Base-by-base conservation (phyloP, 2,888 invertebrate species). In the Drepanosiphum platanoidis region DNA sequence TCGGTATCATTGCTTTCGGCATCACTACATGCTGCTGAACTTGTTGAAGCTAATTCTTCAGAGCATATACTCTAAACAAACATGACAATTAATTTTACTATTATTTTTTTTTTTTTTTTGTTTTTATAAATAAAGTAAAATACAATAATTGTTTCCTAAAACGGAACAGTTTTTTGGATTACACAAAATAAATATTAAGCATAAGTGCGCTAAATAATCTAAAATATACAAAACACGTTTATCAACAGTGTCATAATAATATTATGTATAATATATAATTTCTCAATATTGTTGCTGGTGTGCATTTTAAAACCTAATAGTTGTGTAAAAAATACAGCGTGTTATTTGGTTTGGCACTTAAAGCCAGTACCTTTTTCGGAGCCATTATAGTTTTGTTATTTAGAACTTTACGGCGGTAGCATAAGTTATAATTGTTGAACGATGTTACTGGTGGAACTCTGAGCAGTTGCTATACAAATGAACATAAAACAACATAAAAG, bases 1-100 rank as follows among this genome's bases (percentile, higher is more conserved):
- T 88, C 88, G n/a, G 88, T 87, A 72, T 88, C 88, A 68, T 87
- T 88, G 86, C 88, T 88, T 68, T 88, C 88, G 15, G 87, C 88
- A 84, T 88, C 88, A 86, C 88, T 88, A 1, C 87, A 88, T 8
- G 88, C 88, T 80, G 88, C 87, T 22, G 88, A 88, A 42, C 87
- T 88, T 8, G 87, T 88, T 46, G 88, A 88, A 34, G 88, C 88
- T 87, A 96, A 96, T 90, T 95, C 95, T 88, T 94, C 93, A 34
- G 96, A 96, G 90, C 96, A 96, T 89, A 94, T 94, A 90, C 96
- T 96, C 96, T 96, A 91, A 77, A 90, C 89, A 87, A 87, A 86
- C 3, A 72, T 79, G 27, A 34, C 13, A 18, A 34, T 34, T 1
- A 75, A 34, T 34, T 22, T 82, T 66, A 66, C 66, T 34, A 52